phyloP scores from a whole-genome alignment of 2,888 invertebrate species.

The Cephus pulcher region DNA sequence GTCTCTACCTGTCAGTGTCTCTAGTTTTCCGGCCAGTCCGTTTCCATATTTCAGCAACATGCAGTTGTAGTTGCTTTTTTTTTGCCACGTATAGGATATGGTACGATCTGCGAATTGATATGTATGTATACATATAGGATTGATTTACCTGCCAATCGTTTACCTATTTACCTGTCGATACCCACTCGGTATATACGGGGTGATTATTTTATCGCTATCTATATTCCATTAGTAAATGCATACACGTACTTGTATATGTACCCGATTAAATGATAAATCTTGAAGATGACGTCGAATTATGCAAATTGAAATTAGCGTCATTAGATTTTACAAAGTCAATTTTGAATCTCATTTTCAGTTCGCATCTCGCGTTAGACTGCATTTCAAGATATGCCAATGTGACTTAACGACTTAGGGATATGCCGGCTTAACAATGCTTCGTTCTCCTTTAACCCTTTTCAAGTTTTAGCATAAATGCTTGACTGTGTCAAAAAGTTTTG shows the following conservation, averaged over 20 bases:
- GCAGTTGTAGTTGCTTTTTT: background rate
- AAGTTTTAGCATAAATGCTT: slow-evolving; percentile 30
- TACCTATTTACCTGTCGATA: too few species aligned
- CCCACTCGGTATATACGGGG: too few species aligned
- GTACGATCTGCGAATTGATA: too few species aligned
- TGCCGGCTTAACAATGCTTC: slow-evolving; percentile 39
- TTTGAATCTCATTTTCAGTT: background rate
- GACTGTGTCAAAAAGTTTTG: slow-evolving; percentile 36
- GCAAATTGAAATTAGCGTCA: background rate
- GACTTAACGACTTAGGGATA: background rate
- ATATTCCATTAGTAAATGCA: too few species aligned
- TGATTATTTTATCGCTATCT: too few species aligned
- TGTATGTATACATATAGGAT: too few species aligned
- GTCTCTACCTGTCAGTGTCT: background rate
- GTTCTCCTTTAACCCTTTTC: slow-evolving; percentile 29
- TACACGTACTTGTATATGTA: background rate
- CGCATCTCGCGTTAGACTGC: background rate
- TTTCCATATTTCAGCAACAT: background rate
- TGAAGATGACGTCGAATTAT: background rate
- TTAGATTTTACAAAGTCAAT: background rate
- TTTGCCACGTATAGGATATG: background rate
- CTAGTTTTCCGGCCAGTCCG: background rate
- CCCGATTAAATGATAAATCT: background rate
- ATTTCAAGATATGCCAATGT: background rate
- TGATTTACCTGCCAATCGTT: too few species aligned